phyloP scores from a whole-genome alignment of 1,140 invertebrate species.

The Zaprionus taronus region DNA sequence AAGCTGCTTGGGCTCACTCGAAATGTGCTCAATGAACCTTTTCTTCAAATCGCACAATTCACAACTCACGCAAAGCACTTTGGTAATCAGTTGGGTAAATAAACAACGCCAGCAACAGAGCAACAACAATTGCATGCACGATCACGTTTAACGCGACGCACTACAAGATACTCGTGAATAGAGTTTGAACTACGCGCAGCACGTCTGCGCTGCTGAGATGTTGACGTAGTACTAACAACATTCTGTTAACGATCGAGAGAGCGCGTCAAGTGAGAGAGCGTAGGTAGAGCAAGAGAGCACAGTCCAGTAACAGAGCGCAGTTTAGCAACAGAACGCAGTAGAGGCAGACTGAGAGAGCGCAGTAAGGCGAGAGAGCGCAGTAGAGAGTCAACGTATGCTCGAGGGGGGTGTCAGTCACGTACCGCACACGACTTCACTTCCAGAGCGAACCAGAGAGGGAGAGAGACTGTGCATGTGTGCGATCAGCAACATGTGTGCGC shows the following conservation, averaged over 20 bases:
- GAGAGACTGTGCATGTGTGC: constrained; percentile 5
- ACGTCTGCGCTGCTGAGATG: constrained; percentile 25
- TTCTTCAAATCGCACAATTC: constrained; percentile 30
- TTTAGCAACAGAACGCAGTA: neutral
- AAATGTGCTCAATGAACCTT: constrained; percentile 74
- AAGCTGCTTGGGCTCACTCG: constrained; percentile 22
- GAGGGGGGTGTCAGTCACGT: neutral
- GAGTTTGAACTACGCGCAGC: constrained; percentile 21
- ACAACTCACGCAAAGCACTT: constrained; percentile 63
- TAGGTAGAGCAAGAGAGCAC: neutral
- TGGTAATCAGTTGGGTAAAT: constrained; percentile 70
- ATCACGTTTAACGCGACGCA: constrained; percentile 47
- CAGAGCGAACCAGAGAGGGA: constrained; percentile 5
- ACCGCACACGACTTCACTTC: neutral
- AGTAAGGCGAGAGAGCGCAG: too few relatives aligned
- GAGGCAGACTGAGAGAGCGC: neutral
- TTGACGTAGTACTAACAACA: constrained; percentile 34
- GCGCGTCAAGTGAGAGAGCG: constrained; percentile 11
- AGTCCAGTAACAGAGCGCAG: neutral
- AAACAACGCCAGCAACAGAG: constrained; percentile 51
- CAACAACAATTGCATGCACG: constrained; percentile 1
- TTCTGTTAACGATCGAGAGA: constrained; percentile 40
- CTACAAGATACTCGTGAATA: constrained; percentile 13
- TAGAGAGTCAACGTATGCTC: too few relatives aligned
- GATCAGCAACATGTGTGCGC: constrained; percentile 20